These are phyloP conservation scores for Cyanocitta stelleri DNA, from an alignment of 2,113 vertebrate genomes.

Conservation along the genomic window DNA sequence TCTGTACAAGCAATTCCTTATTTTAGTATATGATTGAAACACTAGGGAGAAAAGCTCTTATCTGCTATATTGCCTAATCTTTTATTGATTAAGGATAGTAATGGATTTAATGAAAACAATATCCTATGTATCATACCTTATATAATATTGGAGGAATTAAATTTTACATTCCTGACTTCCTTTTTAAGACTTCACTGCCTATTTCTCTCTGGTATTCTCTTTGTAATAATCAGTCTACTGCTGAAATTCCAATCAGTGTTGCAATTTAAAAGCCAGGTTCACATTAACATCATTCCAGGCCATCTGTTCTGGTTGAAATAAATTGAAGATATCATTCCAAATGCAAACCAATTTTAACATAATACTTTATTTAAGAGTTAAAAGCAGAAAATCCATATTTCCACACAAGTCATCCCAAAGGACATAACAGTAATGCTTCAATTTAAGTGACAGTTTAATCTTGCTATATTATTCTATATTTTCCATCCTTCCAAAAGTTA, in stretches of 20 bases:
- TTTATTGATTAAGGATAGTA: background rate
- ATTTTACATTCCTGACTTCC: background rate
- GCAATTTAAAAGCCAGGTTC: slow-evolving; percentile 17
- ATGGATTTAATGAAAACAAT: background rate
- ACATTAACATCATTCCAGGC: slow-evolving; percentile 4
- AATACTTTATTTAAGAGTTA: slow-evolving; percentile 29
- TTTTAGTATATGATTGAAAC: background rate
- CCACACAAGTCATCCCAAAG: background rate
- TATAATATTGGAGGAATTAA: background rate
- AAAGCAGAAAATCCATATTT: slow-evolving; percentile 19
- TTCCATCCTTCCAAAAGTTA: background rate
- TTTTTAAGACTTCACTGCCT: background rate
- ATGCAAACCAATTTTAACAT: background rate
- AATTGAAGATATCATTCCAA: slow-evolving; percentile 24
- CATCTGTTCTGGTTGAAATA: slow-evolving; percentile 30
- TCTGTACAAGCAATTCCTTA: background rate
- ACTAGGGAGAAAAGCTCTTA: background rate
- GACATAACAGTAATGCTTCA: background rate
- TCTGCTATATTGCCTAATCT: background rate
- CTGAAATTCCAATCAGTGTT: slow-evolving; percentile 16
- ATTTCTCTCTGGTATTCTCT: background rate
- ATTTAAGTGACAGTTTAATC: background rate
- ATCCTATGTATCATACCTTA: background rate
- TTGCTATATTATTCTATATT: background rate
- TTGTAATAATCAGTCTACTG: background rate